Base-by-base conservation (phyloP, 2,797 vertebrate species). In the Sebastes taczanowskii region DNA sequence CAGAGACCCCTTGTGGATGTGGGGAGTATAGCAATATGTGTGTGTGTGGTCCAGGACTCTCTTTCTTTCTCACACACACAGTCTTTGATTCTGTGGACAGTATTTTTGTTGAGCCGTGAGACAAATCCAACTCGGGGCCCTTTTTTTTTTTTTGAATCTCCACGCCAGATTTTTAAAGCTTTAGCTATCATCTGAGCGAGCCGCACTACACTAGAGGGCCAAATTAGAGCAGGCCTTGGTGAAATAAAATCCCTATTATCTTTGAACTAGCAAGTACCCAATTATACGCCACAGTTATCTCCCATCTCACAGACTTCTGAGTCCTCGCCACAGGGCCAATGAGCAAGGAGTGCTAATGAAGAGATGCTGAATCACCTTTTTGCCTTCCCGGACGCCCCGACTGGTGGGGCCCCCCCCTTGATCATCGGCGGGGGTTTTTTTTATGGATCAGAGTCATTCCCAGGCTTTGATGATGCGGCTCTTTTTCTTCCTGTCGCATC, bases 1-100 rank as follows among this genome's bases (percentile, higher is more conserved):
- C 78, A 94, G 92, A 92, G 94, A 85, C 94, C 92, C 93, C 95
- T 91, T 79, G 90, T 95, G 95, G 94, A 81, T 6, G 6, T 35
- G 30, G 55, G 23, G 38, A 30, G 78, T 8, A n/a, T 55, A n/a
- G 75, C 83, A 65, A 3, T 4, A 2, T 77, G 49, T 64, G 34
- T 72, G 52, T 79, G 78, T 76, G 85, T 77, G 74, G 81, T 80
- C 84, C 80, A 49, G 67, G 78, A 83, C 22, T 70, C 55, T 63
- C 29, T 35, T 11, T 42, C 38, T 42, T 14, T 35, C 22, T 5
- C 56, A 22, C 20, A 35, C 70, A 73, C 69, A 55, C 58, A 85
- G 2, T 6, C n/a, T 49, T 78, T 77, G 81, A 81, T 70, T 79
- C 55, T 68, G 23, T 73, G 82, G 71, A 81, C 61, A 61, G 60